Evolutionary conservation across 2,113 vertebrate genomes (phyloP).

Genomic region (Malurus cyaneus): DNA sequence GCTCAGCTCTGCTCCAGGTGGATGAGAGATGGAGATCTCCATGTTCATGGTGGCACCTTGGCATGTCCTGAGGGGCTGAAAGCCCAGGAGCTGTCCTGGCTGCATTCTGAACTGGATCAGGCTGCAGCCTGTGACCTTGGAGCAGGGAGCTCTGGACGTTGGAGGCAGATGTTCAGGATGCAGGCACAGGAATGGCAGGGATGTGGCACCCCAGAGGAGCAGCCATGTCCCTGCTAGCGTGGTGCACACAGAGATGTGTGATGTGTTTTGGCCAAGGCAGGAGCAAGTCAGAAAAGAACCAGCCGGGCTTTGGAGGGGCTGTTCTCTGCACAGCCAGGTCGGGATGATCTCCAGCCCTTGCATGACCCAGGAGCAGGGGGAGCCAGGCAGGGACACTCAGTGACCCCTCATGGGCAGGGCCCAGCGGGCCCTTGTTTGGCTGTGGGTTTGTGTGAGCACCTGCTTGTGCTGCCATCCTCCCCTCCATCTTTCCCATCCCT

Average conservation of each 20-base stretch:
- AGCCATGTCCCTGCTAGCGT: neutral
- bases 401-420: neutral
- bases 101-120: neutral
- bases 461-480: neutral
- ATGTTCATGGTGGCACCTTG: neutral
- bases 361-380: neutral
- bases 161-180: neutral
- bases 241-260: neutral
- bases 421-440: rapidly evolving
- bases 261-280: neutral
- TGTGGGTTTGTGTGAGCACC: neutral
- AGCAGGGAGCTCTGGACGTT: neutral
- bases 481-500: neutral
- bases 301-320: neutral
- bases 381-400: neutral
- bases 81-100: neutral
- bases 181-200: neutral
- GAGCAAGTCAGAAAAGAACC: neutral
- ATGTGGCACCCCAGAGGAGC: rapidly evolving
- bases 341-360: neutral
- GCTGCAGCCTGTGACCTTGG: neutral
- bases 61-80: neutral
- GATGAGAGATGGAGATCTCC: neutral
- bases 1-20: neutral
- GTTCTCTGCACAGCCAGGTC: neutral